Percentiles rank a stretch among this genome's conserved stretches.
Conservation (phyloP, 2,113 vertebrate species). For the Oryzias melastigma region DNA sequence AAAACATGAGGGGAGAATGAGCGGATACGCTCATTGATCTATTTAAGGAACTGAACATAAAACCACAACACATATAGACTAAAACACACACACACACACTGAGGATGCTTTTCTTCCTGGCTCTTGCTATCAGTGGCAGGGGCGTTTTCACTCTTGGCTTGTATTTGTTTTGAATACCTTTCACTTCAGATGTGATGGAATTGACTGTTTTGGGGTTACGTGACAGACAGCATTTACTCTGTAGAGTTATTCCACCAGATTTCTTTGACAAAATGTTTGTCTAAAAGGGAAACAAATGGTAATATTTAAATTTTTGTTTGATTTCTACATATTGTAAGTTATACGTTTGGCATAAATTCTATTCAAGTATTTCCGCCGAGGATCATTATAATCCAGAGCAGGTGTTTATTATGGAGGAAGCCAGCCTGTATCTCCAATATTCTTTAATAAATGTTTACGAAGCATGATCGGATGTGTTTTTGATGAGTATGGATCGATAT, state of each 20-base stretch:
- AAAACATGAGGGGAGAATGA: constrained; percentile 66
- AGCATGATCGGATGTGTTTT: too few relatives aligned
- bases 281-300: too few relatives aligned
- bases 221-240: constrained; percentile 12
- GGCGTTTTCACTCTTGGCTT: constrained; percentile 46
- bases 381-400: too few relatives aligned
- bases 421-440: too few relatives aligned
- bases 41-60: constrained; percentile 64
- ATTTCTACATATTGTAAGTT: too few relatives aligned
- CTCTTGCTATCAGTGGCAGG: constrained; percentile 50
- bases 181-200: constrained; percentile 30
- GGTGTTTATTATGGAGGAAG: too few relatives aligned
- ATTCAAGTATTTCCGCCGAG: too few relatives aligned
- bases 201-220: constrained; percentile 10
- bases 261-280: not conserved
- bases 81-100: constrained; percentile 9
- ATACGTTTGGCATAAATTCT: too few relatives aligned
- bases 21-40: constrained; percentile 67
- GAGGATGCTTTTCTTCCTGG: constrained; percentile 64
- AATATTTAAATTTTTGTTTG: too few relatives aligned
- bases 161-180: constrained; percentile 59
- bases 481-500: too few relatives aligned
- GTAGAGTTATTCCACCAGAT: not conserved
- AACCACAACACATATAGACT: constrained; percentile 27
- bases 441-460: too few relatives aligned